Evolutionary conservation across 2,797 vertebrate genomes (phyloP).

Genomic region (Thamnophis elegans): DNA sequence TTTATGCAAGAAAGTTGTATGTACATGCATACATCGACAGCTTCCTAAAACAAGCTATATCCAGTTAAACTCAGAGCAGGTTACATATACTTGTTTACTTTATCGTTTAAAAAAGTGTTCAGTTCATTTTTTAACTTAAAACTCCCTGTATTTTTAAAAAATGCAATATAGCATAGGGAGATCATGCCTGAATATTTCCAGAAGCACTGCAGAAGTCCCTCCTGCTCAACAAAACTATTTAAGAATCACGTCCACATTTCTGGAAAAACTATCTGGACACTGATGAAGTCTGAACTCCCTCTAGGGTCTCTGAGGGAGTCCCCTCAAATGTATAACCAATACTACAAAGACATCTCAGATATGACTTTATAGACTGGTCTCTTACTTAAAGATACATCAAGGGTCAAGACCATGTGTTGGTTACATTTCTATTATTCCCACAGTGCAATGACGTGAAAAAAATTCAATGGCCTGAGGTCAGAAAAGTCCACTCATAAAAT

Average conservation of each 20-base stretch:
- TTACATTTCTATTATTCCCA: conserved; percentile 71
- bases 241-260: not conserved
- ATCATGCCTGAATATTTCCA: not conserved
- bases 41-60: not conserved
- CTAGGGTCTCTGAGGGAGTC: conserved; percentile 35
- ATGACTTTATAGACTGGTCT: conserved; percentile 54
- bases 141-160: not conserved
- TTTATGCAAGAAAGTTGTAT: not conserved
- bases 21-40: not conserved
- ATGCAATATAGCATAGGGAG: not conserved
- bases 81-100: not conserved
- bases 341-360: conserved; percentile 25
- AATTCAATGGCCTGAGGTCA: conserved; percentile 70
- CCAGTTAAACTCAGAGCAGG: not conserved
- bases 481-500: conserved; percentile 67
- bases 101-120: not conserved
- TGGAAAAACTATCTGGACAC: not conserved
- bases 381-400: conserved; percentile 53
- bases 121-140: not conserved
- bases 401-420: conserved; percentile 51
- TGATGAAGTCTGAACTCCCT: accelerated
- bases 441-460: conserved; percentile 67
- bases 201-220: not conserved
- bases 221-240: not conserved
- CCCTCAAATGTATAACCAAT: not conserved